Conservation (phyloP, 2,888 invertebrate genomes). For the Nebria salina region DNA sequence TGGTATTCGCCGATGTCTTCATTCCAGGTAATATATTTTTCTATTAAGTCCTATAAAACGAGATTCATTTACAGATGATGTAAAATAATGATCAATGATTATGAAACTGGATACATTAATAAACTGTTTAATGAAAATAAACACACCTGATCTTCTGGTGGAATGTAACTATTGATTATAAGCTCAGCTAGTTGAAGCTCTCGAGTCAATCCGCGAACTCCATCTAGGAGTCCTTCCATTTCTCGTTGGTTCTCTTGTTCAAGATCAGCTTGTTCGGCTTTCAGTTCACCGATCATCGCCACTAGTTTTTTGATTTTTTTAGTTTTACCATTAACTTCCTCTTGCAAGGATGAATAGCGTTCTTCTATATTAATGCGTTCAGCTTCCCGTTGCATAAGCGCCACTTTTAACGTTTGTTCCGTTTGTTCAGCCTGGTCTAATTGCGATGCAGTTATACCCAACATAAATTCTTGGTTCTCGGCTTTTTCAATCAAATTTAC, state of each 20-base stretch:
- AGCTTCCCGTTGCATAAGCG: constrained; percentile 89
- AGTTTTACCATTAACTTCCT: constrained; percentile 92
- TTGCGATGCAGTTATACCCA: constrained; percentile 88
- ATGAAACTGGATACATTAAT: not conserved
- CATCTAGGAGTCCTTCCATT: constrained; percentile 95
- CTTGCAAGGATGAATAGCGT: constrained; percentile 92
- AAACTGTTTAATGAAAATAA: not conserved
- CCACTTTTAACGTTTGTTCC: constrained; percentile 83
- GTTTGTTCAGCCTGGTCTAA: constrained; percentile 80
- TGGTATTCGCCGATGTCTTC: constrained; percentile 99
- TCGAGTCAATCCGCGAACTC: constrained; percentile 86
- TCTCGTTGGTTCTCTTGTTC: constrained; percentile 96
- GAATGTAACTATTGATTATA: constrained; percentile 93
- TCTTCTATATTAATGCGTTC: constrained; percentile 94
- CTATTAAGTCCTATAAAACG: constrained; percentile 78
- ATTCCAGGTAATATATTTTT: constrained; percentile 95
- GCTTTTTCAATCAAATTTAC: constrained; percentile 98
- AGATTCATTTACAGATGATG: constrained; percentile 27
- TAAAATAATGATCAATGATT: not conserved
- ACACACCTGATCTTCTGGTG: constrained; percentile 86
- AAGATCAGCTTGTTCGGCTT: constrained; percentile 85
- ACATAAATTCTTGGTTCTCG: constrained; percentile 87
- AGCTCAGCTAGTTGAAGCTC: constrained; percentile 92
- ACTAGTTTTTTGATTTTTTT: constrained; percentile 92
- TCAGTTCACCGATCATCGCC: constrained; percentile 85